Evolutionary conservation across 2,113 vertebrate species (phyloP), one percentile per base, ranked within the genome.

Genomic region (Equus przewalskii): DNA sequence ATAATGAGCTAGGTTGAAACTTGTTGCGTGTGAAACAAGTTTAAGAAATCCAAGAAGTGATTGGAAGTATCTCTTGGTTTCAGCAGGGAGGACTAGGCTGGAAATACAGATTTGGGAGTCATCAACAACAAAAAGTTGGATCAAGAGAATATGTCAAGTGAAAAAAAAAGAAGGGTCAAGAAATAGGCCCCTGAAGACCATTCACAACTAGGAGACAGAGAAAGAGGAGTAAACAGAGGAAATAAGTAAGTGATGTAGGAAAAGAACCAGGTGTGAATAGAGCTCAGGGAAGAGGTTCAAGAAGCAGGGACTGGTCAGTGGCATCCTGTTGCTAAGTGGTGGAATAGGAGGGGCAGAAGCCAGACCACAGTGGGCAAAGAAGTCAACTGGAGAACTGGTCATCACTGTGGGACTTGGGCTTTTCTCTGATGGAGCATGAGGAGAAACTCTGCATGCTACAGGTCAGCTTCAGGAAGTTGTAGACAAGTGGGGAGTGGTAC

Each of bases 41-140:
- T 2, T 62, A 83, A 62, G 65, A 73, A 97, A 69, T 70, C 41
- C 60, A 94, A 84, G 41, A 94, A 60, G 19, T 80, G 64, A 82
- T 46, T 81, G 33, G 49, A n/a, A 65, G 21, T 81, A 26, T 64
- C 14, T 64, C 13, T 56, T 46, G 26, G 67, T 4, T 30, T 28
- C 13, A 72, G 80, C 67, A 82, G 36, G 72, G 22, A 91, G 22
- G 13, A 12, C 12, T 24, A 51, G 36, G 30, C 65, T 70, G 18
- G 60, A 67, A 65, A 72, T 51, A 33, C 3, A 88, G n/a, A 83
- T 56, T 56, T 88, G 60, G 60, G 41, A 69, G 51, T 82, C n/a
- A 54, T 67, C 64, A 36, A 18, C 73, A 46, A 19, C 26, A 49
- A 64, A 58, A 78, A 36, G 30, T 22, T 73, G 49, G 18, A 81